A percentile compares a stretch with the other conserved stretches of the same genome.
phyloP scores from a whole-genome alignment of 2,797 vertebrate genomes.

The Syngnathus acus region DNA sequence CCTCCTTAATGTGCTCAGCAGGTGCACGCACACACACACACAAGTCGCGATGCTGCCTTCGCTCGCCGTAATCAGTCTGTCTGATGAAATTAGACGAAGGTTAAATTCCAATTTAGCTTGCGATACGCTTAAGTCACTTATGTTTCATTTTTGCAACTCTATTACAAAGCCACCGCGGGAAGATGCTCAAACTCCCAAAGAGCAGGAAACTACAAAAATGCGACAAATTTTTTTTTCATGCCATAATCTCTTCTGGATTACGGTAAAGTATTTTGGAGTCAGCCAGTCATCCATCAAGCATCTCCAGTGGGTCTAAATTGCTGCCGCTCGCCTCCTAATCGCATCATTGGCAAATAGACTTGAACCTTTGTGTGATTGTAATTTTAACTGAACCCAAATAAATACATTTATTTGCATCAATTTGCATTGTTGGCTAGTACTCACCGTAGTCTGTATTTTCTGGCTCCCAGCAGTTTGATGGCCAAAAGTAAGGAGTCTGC shows the following conservation, averaged over 20 bases:
- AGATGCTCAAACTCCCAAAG: not conserved
- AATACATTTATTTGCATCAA: not conserved
- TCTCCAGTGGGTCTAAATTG: too few species aligned
- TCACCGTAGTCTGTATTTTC: conserved; percentile 93
- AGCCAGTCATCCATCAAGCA: too few species aligned
- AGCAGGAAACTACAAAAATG: not conserved
- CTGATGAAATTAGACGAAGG: conserved; percentile 12
- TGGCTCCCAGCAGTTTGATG: conserved; percentile 93
- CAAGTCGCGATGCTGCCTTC: conserved; percentile 20
- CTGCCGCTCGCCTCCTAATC: not conserved
- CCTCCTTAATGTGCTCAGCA: conserved; percentile 27
- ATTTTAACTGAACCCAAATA: not conserved
- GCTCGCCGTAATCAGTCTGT: conserved; percentile 21
- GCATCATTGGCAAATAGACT: not conserved
- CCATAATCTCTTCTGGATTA: too few species aligned
- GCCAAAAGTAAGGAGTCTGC: conserved; percentile 93
- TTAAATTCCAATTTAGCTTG: conserved; percentile 1
- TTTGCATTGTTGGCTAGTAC: not conserved
- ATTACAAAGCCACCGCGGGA: too few species aligned
- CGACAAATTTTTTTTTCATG: too few species aligned
- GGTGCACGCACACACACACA: conserved; percentile 5
- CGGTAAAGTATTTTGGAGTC: too few species aligned
- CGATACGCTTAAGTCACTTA: not conserved
- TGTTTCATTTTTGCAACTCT: not conserved
- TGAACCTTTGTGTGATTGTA: not conserved